Evolutionary conservation across 2,888 invertebrate species (phyloP), one percentile per base, ranked within the genome.

Genomic region (Epinotia nisella): DNA sequence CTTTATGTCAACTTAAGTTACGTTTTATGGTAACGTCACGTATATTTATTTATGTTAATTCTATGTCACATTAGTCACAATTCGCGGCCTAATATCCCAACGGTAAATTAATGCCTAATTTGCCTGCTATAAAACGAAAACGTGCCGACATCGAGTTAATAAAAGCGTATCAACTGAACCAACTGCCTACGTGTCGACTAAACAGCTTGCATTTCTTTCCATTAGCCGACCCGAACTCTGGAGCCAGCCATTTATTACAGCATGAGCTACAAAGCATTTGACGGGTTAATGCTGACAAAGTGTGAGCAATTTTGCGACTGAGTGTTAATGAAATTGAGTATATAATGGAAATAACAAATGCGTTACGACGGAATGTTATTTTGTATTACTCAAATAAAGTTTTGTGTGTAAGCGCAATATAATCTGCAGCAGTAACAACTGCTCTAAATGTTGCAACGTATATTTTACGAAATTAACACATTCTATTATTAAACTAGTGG

Each of bases 201-300:
- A 65, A 67, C 64, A 67, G 67, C 68, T 70, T 64, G 65, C 75
- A 72, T 75, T 72, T 75, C 61, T 75, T 75, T 75, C 69, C 61
- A 72, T 75, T 75, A 72, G 45, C 59, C 24, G 60, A 64, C 35
- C 49, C 56, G 45, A 59, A 53, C 58, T 41, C 49, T 55, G n/a
- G 45, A 68, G 68, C 71, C 75, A 3, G 21, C 55, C 19, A 71
- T 71, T 65, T 71, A 17, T 71, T 71, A 71, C 15, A 55, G 49
- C 58, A 35, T 45, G 56, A 71, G 70, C 58, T 49, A 71, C 70
- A 65, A 64, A 58, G 70, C 64, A 65, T 71, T 71, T 71, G 70
- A 71, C 70, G 70, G 62, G 56, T n/a, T 65, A 71, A 71, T 71
- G 56, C 64, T 64, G 64, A 71, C 70, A 71, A 65, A 71, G 58